Percentiles rank a stretch among this genome's conserved stretches.
These are phyloP conservation scores for Psilanteris sp. DNA, from an alignment of 1,140 invertebrate species.

Conservation along the genomic window DNA sequence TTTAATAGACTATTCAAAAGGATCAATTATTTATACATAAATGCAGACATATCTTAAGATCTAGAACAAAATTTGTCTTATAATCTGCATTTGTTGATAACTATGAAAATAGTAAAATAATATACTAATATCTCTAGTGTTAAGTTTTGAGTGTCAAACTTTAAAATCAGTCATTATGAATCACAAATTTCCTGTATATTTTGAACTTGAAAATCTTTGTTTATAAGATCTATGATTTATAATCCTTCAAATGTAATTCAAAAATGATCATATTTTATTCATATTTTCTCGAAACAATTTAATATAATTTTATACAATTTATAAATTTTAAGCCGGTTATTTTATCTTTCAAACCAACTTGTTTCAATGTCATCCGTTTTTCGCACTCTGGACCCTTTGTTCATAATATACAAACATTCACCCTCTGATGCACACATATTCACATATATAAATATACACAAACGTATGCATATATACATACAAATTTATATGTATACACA, in stretches of 20 bases:
- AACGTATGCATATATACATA: slow-evolving; percentile 3
- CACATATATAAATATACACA: neutral
- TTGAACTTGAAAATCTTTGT: too few relatives aligned
- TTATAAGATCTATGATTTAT: too few relatives aligned
- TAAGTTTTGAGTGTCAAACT: too few relatives aligned
- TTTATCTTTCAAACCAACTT: slow-evolving; percentile 19
- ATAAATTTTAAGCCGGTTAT: slow-evolving; percentile 30
- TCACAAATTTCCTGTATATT: too few relatives aligned
- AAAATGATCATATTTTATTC: slow-evolving; percentile 41
- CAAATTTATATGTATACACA: slow-evolving; percentile 1
- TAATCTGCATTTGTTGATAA: too few relatives aligned
- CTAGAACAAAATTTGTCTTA: too few relatives aligned
- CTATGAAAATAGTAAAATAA: too few relatives aligned
- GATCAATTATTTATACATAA: too few relatives aligned
- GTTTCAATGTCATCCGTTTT: slow-evolving; percentile 2
- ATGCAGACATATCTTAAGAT: too few relatives aligned
- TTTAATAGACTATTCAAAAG: too few relatives aligned
- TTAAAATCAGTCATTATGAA: too few relatives aligned
- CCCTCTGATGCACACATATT: slow-evolving; percentile 5
- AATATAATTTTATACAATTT: slow-evolving; percentile 49
- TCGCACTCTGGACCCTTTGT: slow-evolving; percentile 17
- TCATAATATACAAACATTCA: slow-evolving; percentile 45
- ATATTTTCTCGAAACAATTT: slow-evolving; percentile 39
- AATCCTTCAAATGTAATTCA: slow-evolving; percentile 3
- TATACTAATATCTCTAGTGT: too few relatives aligned